Evolutionary conservation across 1,140 invertebrate species (phyloP).

Genomic region (Drosophila lowei): DNA sequence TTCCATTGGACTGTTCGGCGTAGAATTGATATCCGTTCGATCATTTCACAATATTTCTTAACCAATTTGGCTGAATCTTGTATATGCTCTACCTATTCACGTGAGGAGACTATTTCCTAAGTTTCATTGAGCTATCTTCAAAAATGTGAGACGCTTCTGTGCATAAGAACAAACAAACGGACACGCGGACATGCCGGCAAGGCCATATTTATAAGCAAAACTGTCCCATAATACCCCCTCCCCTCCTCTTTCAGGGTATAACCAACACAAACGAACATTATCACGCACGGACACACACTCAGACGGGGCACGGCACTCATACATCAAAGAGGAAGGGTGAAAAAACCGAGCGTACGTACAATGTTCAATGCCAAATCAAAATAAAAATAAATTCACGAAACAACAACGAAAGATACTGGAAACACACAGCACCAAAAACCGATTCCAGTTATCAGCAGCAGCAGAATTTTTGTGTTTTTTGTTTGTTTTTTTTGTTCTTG

Average conservation of each 20-base stretch:
- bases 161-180: too few species aligned
- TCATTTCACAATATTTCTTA: too few species aligned
- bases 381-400: conserved; percentile 41
- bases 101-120: too few species aligned
- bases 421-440: conserved; percentile 44
- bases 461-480: conserved; percentile 5
- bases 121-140: too few species aligned
- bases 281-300: not conserved
- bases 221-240: not conserved
- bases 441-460: conserved; percentile 67
- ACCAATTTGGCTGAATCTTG: too few species aligned
- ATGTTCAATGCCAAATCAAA: conserved; percentile 75
- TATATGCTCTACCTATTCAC: too few species aligned
- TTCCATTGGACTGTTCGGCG: too few species aligned
- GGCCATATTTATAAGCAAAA: conserved; percentile 7
- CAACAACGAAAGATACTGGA: conserved; percentile 48
- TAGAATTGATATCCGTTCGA: too few species aligned
- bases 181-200: too few species aligned
- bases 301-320: conserved; percentile 6
- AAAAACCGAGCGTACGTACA: conserved; percentile 75
- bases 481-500: conserved; percentile 33
- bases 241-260: too few species aligned
- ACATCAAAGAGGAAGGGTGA: conserved; percentile 65
- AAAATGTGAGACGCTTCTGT: not conserved
- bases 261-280: conserved; percentile 1